Base-by-base conservation (phyloP, 2,888 invertebrate genomes). In the Cecidostiba fungosa region DNA sequence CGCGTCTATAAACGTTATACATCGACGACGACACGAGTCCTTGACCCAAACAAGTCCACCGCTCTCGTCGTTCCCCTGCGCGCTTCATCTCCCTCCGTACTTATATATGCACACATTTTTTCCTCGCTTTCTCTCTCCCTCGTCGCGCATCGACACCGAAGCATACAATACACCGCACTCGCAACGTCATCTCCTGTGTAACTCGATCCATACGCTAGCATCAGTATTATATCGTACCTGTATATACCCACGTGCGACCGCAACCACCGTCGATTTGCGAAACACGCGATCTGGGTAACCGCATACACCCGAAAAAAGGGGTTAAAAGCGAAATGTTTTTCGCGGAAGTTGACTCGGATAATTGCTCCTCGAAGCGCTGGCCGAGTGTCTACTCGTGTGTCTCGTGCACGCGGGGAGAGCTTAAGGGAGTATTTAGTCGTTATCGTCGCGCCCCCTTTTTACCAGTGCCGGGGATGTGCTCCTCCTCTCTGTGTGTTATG, bases 11-110 rank as follows among this genome's bases (percentile, higher is more conserved):
- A 81, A 73, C 69, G 69, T 82, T 76, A 39, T 47, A 66, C 76
- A 80, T 39, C 66, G 74, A 6, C 29, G 29, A n/a, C n/a, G 23
- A 39, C n/a, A 78, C 26, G 32, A 79, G 74, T 79, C 79, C 79
- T 84, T 84, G 79, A 79, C 74, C 79, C 66, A 69, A 79, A 76
- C 74, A 54, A 36, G 32, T 36, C 59, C 16, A n/a, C 72, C 36
- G 36, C 69, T 8, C 32, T 69, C 69, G 69, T n/a, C 32, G n/a
- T 62, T 59, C 70, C 39, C 70, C 43, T 14, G 10, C 10, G 47
- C 26, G n/a, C n/a, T n/a, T n/a, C n/a, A 59, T 59, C 23, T 26
- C 23, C 39, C 54, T 70, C n/a, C 69, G 19, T 39, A 1, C n/a
- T n/a, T 43, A 43, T 12, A 36, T 12, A 8, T 10, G 39, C 10